Evolutionary conservation across 2,888 invertebrate species (phyloP).

Genomic region (Brachynemurus nebulosus): DNA sequence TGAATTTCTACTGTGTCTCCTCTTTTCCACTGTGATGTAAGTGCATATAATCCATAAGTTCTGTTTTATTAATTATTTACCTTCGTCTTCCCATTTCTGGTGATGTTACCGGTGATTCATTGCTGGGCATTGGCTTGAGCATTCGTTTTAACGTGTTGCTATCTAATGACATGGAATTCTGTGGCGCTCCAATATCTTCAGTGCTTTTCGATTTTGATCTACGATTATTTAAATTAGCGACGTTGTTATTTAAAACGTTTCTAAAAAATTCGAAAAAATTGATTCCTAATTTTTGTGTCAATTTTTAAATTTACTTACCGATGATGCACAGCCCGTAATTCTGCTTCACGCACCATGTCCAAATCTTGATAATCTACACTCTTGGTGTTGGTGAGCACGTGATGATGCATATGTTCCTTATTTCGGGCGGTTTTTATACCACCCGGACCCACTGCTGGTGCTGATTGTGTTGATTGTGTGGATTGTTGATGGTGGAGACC

Average conservation of each 20-base stretch:
- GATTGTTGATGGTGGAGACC: conserved; percentile 28
- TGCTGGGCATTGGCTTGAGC: conserved; percentile 86
- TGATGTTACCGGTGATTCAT: conserved; percentile 79
- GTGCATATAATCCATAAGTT: too few relatives aligned
- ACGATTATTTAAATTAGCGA: conserved; percentile 37
- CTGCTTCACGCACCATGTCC: conserved; percentile 58
- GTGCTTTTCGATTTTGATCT: conserved; percentile 79
- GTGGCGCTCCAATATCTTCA: conserved; percentile 56
- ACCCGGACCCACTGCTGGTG: conserved; percentile 18
- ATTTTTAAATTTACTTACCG: neutral
- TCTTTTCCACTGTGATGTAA: too few relatives aligned
- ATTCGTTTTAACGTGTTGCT: conserved; percentile 82
- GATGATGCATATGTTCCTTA: conserved; percentile 32
- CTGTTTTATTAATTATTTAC: conserved; percentile 37
- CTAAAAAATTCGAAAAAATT: conserved; percentile 4
- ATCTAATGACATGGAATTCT: conserved; percentile 44
- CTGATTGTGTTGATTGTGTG: conserved; percentile 42
- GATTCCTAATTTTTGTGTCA: neutral
- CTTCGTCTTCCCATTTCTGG: conserved; percentile 79
- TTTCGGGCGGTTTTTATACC: conserved; percentile 22
- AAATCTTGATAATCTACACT: conserved; percentile 53
- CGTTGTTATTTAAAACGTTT: conserved; percentile 58
- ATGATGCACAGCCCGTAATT: conserved; percentile 45
- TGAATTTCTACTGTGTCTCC: too few relatives aligned
- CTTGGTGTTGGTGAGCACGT: conserved; percentile 37